A percentile compares a stretch with the other conserved stretches of the same genome.
Evolutionary conservation across 2,888 invertebrate species (phyloP).

Genomic region (Lapara coniferarum): DNA sequence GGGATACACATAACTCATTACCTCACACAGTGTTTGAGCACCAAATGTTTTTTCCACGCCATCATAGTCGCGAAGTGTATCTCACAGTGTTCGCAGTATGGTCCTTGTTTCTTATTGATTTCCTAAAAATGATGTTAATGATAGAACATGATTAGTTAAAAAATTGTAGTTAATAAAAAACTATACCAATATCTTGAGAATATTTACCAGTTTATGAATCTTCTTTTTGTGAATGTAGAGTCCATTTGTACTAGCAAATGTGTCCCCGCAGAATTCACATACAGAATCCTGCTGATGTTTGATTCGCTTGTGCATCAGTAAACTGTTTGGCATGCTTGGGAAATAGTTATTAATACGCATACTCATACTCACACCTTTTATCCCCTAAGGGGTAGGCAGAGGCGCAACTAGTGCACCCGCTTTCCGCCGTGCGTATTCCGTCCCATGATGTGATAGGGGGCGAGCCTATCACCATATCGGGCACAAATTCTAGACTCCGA

Average conservation of each 20-base stretch:
- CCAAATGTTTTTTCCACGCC: constrained; percentile 35
- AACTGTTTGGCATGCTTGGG: constrained; percentile 48
- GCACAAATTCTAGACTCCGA: too few relatives aligned
- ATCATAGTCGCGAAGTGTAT: constrained; percentile 32
- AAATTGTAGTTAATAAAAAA: neutral
- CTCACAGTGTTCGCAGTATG: constrained; percentile 42
- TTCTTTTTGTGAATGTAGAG: constrained; percentile 43
- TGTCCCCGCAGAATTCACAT: constrained; percentile 47
- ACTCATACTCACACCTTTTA: too few relatives aligned
- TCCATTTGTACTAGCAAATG: constrained; percentile 44
- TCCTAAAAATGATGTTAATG: constrained; percentile 38
- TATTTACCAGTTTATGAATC: constrained; percentile 43
- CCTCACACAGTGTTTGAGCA: constrained; percentile 35
- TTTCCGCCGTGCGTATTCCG: too few relatives aligned
- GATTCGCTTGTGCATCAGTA: constrained; percentile 46
- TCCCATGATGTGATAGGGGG: too few relatives aligned
- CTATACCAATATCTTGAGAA: neutral
- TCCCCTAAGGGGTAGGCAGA: too few relatives aligned
- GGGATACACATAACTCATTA: neutral
- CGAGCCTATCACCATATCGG: too few relatives aligned
- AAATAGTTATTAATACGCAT: too few relatives aligned
- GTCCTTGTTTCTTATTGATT: constrained; percentile 45
- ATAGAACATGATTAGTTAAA: neutral
- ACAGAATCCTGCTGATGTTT: constrained; percentile 47
- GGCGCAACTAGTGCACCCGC: too few relatives aligned